Conservation (phyloP, 2,797 vertebrate genomes). For the Apogon talboti region DNA sequence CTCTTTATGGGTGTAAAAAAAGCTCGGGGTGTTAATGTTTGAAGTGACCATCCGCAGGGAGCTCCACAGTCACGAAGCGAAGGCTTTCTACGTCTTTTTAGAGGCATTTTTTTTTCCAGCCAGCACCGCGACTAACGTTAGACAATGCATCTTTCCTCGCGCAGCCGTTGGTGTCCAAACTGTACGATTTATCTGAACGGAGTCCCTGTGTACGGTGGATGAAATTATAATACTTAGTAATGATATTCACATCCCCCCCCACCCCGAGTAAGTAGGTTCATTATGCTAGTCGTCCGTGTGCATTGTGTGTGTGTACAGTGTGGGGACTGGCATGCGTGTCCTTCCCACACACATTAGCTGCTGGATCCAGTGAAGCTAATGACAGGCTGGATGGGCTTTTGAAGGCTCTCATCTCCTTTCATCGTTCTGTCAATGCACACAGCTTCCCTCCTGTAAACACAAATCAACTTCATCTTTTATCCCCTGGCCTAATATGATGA, state of each 20-base stretch:
- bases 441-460: not conserved
- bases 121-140: not conserved
- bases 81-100: conserved; percentile 8
- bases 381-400: conserved; percentile 28
- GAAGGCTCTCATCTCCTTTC: conserved; percentile 40
- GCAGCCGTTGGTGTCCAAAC: not conserved
- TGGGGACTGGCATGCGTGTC: conserved; percentile 45
- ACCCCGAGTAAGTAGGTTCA: conserved; percentile 23
- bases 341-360: conserved; percentile 71
- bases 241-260: not conserved
- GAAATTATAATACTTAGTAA: not conserved
- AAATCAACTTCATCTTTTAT: conserved; percentile 38
- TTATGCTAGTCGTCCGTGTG: conserved; percentile 21
- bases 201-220: not conserved
- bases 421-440: conserved; percentile 19
- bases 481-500: conserved; percentile 23
- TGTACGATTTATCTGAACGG: not conserved
- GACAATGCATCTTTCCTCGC: conserved; percentile 12
- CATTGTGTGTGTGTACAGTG: conserved; percentile 21
- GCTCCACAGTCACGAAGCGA: conserved; percentile 64
- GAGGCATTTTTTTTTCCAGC: conserved; percentile 27
- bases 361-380: conserved; percentile 51
- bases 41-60: conserved; percentile 26
- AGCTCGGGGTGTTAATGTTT: not conserved
- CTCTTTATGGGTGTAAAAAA: not conserved